phyloP scores from a whole-genome alignment of 1,140 invertebrate genomes.

The Triops cancriformis region DNA sequence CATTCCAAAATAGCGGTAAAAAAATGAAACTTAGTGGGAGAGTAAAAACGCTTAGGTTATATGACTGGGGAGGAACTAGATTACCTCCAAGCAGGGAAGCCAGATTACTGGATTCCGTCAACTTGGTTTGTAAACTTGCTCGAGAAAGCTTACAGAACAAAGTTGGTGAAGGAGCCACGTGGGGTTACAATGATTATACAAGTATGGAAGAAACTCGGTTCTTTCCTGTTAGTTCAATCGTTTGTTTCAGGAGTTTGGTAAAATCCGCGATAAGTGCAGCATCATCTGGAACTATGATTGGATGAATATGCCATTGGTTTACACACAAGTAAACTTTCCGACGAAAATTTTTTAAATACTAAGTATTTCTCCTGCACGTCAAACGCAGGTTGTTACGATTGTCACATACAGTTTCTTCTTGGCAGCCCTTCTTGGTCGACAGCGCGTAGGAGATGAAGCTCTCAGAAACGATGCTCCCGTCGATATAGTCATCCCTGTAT shows the following conservation, averaged over 20 bases:
- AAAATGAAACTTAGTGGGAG: not conserved
- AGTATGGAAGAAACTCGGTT: not conserved
- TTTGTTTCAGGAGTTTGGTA: constrained; percentile 51
- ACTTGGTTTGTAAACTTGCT: constrained; percentile 56
- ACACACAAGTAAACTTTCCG: constrained; percentile 73
- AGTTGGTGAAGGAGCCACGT: constrained; percentile 50
- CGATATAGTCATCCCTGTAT: constrained; percentile 62
- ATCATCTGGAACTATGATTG: constrained; percentile 82
- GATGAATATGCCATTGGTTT: constrained; percentile 92
- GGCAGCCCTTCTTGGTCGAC: constrained; percentile 57
- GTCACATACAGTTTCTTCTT: constrained; percentile 66
- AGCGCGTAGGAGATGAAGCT: constrained; percentile 45
- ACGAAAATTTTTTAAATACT: not conserved
- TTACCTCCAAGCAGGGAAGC: constrained; percentile 47
- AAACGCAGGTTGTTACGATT: constrained; percentile 64
- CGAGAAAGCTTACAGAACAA: constrained; percentile 34
- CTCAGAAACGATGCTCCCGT: constrained; percentile 45
- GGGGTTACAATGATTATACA: constrained; percentile 52
- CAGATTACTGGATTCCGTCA: constrained; percentile 58
- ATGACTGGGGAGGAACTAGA: constrained; percentile 54
- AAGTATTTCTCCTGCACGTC: no score
- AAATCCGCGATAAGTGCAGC: constrained; percentile 57
- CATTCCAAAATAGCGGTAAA: constrained; percentile 17
- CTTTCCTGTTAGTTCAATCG: not conserved
- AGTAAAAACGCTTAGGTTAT: constrained; percentile 43